Conservation (phyloP, 2,113 vertebrate species). For the Natator depressus region DNA sequence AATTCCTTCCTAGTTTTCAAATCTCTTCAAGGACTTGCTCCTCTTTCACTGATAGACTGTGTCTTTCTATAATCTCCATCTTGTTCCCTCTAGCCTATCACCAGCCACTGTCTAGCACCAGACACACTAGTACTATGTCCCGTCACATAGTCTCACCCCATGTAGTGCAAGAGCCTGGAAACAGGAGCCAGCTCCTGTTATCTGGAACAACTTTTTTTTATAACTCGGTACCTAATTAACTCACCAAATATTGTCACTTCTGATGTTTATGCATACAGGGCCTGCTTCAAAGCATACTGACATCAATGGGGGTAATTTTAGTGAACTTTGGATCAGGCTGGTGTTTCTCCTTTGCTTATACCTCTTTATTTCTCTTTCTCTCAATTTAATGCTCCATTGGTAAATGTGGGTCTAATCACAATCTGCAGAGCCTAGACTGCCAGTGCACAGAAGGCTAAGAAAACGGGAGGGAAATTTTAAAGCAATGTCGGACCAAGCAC, state of each 20-base stretch:
- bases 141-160: slow-evolving; percentile 64
- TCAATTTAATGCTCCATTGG: slow-evolving; percentile 17
- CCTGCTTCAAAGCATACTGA: background rate
- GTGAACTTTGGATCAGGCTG: background rate
- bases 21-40: background rate
- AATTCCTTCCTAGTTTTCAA: background rate
- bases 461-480: slow-evolving; percentile 41
- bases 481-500: slow-evolving; percentile 44
- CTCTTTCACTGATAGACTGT: background rate
- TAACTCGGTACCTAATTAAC: background rate
- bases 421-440: slow-evolving; percentile 6
- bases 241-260: background rate
- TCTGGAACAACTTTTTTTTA: background rate
- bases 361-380: slow-evolving; percentile 25
- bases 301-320: background rate
- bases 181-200: background rate
- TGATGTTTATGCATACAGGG: background rate
- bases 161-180: background rate
- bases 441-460: background rate
- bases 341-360: background rate
- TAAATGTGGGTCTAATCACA: background rate
- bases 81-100: slow-evolving; percentile 60
- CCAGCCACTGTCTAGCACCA: slow-evolving; percentile 57
- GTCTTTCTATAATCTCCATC: background rate
- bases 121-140: background rate